Conservation (phyloP, 1,140 invertebrate genomes). For the Lethrus apterus region DNA sequence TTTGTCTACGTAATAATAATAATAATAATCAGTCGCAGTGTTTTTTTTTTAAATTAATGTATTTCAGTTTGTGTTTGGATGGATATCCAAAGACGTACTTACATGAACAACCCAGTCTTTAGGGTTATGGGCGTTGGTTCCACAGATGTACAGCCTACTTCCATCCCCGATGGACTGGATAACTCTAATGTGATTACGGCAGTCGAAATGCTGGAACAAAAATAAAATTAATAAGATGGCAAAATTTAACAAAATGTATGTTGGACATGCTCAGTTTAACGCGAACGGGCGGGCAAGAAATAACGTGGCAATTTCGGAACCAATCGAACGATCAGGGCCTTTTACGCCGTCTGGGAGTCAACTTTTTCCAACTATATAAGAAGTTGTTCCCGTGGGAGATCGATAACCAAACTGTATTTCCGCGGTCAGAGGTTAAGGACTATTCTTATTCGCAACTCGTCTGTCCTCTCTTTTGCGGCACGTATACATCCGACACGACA, state of each 20-base stretch:
- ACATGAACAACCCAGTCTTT: conserved; percentile 80
- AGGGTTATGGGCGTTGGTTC: conserved; percentile 79
- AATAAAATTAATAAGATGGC: conserved; percentile 8
- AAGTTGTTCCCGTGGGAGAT: conserved; percentile 34
- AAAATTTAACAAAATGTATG: not conserved
- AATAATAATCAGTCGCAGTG: too few species aligned
- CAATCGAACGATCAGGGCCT: conserved; percentile 30
- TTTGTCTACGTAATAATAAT: too few species aligned
- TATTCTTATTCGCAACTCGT: conserved; percentile 27
- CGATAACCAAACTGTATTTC: conserved; percentile 32
- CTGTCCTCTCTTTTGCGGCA: too few species aligned
- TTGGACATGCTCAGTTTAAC: not conserved
- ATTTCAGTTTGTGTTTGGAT: too few species aligned
- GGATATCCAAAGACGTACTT: too few species aligned
- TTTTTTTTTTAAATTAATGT: too few species aligned
- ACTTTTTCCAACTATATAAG: conserved; percentile 34
- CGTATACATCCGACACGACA: too few species aligned
- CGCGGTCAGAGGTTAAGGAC: conserved; percentile 32
- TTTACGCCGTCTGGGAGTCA: conserved; percentile 27
- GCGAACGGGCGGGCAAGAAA: conserved; percentile 16
- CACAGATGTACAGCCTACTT: conserved; percentile 70
- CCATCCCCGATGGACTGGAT: conserved; percentile 75
- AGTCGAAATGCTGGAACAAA: conserved; percentile 68
- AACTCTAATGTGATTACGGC: conserved; percentile 75
- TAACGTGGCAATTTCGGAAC: conserved; percentile 33